Evolutionary conservation across 2,888 invertebrate genomes (phyloP).

Genomic region (Sesia bembeciformis): DNA sequence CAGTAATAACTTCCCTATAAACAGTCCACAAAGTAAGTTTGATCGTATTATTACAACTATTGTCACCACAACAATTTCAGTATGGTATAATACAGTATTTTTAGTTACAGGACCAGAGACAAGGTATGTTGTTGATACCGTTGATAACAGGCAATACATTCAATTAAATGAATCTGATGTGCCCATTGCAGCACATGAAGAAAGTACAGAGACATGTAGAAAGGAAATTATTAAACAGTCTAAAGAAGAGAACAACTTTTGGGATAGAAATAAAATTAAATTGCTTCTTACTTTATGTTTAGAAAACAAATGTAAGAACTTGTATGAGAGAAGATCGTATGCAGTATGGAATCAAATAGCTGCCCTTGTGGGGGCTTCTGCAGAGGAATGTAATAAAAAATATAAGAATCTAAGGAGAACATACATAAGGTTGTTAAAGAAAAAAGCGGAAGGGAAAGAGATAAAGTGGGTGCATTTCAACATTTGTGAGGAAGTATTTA

Average conservation of each 20-base stretch:
- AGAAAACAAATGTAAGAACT: conserved; percentile 32
- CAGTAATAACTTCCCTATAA: conserved; percentile 54
- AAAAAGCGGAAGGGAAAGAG: conserved; percentile 49
- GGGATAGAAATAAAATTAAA: conserved; percentile 55
- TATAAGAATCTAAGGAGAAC: conserved; percentile 52
- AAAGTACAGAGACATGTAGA: conserved; percentile 10
- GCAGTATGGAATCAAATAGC: conserved; percentile 42
- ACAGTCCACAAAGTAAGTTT: conserved; percentile 48
- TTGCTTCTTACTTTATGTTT: conserved; percentile 44
- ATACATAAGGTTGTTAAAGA: conserved; percentile 54
- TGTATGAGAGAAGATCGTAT: conserved; percentile 29
- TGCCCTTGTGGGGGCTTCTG: conserved; percentile 32
- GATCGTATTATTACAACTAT: not conserved
- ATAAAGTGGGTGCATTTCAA: conserved; percentile 59
- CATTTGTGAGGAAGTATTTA: conserved; percentile 56
- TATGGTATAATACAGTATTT: conserved; percentile 2
- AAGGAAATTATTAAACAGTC: conserved; percentile 8
- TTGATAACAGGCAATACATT: conserved; percentile 41
- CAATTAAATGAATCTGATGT: conserved; percentile 34
- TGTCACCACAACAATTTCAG: not conserved
- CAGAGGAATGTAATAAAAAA: conserved; percentile 53
- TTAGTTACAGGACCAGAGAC: conserved; percentile 45
- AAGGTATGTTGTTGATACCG: conserved; percentile 41
- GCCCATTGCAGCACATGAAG: conserved; percentile 15
- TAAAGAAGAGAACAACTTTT: conserved; percentile 41